These are phyloP conservation scores for Troilus luridus DNA, from an alignment of 2,888 invertebrate genomes.

Conservation along the genomic window DNA sequence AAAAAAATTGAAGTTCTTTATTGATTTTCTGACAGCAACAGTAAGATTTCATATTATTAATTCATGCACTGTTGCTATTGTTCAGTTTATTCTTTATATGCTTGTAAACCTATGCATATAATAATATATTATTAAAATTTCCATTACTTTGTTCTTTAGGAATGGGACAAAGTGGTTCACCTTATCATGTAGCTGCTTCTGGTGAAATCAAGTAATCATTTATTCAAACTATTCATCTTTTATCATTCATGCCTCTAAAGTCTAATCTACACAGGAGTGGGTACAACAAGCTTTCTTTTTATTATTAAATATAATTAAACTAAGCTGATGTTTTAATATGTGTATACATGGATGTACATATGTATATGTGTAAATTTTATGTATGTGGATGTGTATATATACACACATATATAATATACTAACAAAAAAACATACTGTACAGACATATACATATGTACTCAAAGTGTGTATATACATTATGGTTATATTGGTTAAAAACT, in stretches of 20 bases:
- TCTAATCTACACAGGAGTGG: slow-evolving; percentile 51
- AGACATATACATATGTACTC: background rate
- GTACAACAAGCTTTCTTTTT: slow-evolving; percentile 52
- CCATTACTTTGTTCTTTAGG: slow-evolving; percentile 62
- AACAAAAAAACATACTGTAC: no score
- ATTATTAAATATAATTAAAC: slow-evolving; percentile 38
- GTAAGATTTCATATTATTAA: background rate
- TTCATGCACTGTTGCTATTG: background rate
- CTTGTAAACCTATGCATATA: background rate
- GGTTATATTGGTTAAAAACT: background rate
- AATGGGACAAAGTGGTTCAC: slow-evolving; percentile 65
- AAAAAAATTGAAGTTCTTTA: no score
- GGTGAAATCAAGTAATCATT: slow-evolving; percentile 61
- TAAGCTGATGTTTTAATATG: background rate
- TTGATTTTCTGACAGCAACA: background rate
- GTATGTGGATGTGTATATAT: background rate
- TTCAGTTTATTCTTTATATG: background rate
- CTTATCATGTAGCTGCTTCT: slow-evolving; percentile 63
- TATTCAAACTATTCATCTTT: slow-evolving; percentile 38
- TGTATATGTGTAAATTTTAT: background rate
- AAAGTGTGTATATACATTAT: background rate
- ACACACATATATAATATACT: background rate
- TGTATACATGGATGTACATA: background rate
- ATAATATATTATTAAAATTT: background rate
- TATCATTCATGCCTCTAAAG: slow-evolving; percentile 54